phyloP scores from a whole-genome alignment of 2,797 vertebrate species.

The Psittacula derbiana region DNA sequence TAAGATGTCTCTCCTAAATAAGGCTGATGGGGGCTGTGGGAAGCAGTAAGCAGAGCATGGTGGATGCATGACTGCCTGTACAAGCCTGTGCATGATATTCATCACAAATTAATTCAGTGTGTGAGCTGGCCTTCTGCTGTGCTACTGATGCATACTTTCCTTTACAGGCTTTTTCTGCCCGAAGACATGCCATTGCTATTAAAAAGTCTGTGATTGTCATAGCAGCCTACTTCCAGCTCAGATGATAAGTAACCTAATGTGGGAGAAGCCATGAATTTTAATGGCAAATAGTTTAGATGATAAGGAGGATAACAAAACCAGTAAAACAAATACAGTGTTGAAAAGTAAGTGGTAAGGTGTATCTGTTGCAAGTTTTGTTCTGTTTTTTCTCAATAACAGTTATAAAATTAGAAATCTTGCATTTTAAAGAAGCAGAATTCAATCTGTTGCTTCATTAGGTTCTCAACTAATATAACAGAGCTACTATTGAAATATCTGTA shows the following conservation, averaged over 20 bases:
- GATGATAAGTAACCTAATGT: background rate
- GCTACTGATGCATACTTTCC: background rate
- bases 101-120: background rate
- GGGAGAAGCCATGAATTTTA: background rate
- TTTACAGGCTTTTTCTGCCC: background rate
- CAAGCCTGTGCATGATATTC: background rate
- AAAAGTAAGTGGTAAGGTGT: background rate
- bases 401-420: background rate
- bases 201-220: background rate
- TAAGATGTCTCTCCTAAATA: background rate
- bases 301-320: background rate
- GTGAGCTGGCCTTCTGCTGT: background rate
- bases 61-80: background rate
- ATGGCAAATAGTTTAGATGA: background rate
- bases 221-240: background rate
- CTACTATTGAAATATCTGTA: background rate
- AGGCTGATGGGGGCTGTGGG: background rate
- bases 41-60: background rate
- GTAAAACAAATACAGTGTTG: background rate
- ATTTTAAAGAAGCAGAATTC: background rate
- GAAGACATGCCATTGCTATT: background rate
- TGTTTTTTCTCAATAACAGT: background rate
- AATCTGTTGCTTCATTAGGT: background rate
- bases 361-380: background rate
- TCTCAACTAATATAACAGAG: background rate